Base-by-base conservation (phyloP, 1,140 invertebrate species). In the Radopholus similis region DNA sequence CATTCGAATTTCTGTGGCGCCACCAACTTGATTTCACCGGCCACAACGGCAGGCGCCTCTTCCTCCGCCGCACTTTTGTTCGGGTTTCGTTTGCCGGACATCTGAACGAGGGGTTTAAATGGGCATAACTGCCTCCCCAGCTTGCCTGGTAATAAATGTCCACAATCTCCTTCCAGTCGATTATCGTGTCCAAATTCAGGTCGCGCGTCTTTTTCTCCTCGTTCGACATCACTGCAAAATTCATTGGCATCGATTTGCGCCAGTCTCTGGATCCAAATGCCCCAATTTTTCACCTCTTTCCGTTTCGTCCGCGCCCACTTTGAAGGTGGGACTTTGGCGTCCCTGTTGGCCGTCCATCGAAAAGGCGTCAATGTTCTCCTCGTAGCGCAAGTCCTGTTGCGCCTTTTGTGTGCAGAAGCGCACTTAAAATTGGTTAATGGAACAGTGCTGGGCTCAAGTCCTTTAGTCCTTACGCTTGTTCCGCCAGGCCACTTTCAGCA, bases 291-390 rank as follows among this genome's bases (percentile, higher is more conserved):
- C 21, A 64, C 35, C 40, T 1, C 37, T 40, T n/a, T 59, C 59
- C 15, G 30, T 32, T 6, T 63, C 63, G 44, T 40, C 35, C 44
- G 9, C 56, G 18, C 55, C 71, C 15, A 68, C 56, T 51, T 64
- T 38, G 35, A 72, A 55, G 8, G 71, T 66, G 5, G 80, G 64
- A 53, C 59, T 64, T 49, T 44, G 67, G 11, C 77, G n/a, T 18
- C 78, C 78, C 38, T 78, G 71, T 54, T 83, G 76, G 0, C 76
- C 79, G 40, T 73, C 78, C 79, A 81, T 81, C 2, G 79, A 83
- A 47, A 80, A 81, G 0, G 79, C 79, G 47, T 81, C 79, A 44
- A 81, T 83, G 38, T 81, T 83, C 57, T 81, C 79, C 47, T 83
- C 81, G 35, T 77, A 70, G 18, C 79, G 70, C 1, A 81, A 68